Percentiles rank a stretch among this genome's conserved stretches.
Evolutionary conservation across 2,113 vertebrate species (phyloP).

Genomic region (Butorides virescens): DNA sequence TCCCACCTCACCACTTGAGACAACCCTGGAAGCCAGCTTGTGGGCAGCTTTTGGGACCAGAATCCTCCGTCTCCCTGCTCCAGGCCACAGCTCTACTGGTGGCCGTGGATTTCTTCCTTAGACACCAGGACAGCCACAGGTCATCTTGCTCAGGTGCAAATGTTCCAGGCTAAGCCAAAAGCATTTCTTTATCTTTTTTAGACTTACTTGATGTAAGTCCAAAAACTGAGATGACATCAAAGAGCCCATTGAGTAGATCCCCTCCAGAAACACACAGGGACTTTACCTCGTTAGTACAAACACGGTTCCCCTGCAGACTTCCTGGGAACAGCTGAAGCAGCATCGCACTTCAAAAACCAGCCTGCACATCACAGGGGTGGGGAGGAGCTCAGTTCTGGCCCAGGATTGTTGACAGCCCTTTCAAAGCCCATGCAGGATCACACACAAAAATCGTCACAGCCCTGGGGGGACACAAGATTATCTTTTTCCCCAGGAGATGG

Average conservation of each 20-base stretch:
- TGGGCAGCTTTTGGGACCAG: not conserved
- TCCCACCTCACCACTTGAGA: not conserved
- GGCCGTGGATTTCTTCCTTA: not conserved
- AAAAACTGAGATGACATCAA: slow-evolving; percentile 69
- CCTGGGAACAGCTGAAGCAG: slow-evolving; percentile 62
- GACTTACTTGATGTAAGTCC: slow-evolving; percentile 70
- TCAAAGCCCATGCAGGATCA: slow-evolving; percentile 50
- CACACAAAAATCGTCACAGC: slow-evolving; percentile 11
- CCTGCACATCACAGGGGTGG: slow-evolving; percentile 49
- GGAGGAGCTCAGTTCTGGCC: slow-evolving; percentile 27
- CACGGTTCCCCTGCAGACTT: slow-evolving; percentile 60
- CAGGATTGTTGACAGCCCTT: slow-evolving; percentile 14
- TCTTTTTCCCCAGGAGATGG: not conserved
- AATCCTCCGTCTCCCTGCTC: not conserved
- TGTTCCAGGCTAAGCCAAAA: slow-evolving; percentile 57
- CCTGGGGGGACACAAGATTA: not conserved
- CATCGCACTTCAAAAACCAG: slow-evolving; percentile 44
- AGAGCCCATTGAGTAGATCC: slow-evolving; percentile 54
- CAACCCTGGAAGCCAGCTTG: not conserved
- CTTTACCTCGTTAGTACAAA: slow-evolving; percentile 64
- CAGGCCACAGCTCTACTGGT: not conserved
- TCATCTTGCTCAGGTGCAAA: slow-evolving; percentile 64
- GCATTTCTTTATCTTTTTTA: slow-evolving; percentile 29
- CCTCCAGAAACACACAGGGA: slow-evolving; percentile 60
- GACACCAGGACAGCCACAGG: slow-evolving; percentile 46